phyloP scores from a whole-genome alignment of 2,797 vertebrate species.

The Protosalanx chinensis region DNA sequence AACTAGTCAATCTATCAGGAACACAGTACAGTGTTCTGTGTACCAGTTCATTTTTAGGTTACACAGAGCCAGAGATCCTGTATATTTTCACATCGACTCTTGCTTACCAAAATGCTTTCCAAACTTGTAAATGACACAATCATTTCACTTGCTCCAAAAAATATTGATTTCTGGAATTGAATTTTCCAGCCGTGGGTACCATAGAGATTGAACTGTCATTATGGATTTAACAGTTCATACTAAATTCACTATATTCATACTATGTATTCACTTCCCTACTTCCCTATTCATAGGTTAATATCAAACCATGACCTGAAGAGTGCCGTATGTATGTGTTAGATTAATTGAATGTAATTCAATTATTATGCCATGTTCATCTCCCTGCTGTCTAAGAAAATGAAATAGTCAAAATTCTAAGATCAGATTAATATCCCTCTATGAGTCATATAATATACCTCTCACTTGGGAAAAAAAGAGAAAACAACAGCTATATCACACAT shows the following conservation, averaged over 20 bases:
- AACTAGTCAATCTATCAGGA: no score
- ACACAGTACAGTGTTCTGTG: no score
- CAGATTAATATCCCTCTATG: no score
- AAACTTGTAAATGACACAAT: constrained; percentile 12
- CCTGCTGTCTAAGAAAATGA: no score
- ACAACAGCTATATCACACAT: neutral
- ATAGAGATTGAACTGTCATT: neutral
- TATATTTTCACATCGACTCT: constrained; percentile 8
- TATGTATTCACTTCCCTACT: neutral
- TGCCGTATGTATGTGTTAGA: neutral
- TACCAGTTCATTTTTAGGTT: neutral
- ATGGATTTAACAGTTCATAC: constrained; percentile 8
- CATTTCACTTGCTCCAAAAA: constrained; percentile 8
- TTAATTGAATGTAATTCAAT: neutral
- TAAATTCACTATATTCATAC: neutral
- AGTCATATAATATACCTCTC: no score
- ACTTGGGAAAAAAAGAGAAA: neutral
- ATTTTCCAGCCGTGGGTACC: neutral
- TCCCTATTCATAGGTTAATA: constrained; percentile 19
- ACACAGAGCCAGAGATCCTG: neutral
- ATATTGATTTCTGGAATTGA: constrained; percentile 9
- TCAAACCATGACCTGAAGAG: constrained; percentile 11
- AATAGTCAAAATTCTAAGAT: no score
- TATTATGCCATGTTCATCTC: neutral
- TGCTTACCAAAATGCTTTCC: neutral